phyloP scores from a whole-genome alignment of 2,113 vertebrate genomes.

The Dicerorhinus sumatrensis region DNA sequence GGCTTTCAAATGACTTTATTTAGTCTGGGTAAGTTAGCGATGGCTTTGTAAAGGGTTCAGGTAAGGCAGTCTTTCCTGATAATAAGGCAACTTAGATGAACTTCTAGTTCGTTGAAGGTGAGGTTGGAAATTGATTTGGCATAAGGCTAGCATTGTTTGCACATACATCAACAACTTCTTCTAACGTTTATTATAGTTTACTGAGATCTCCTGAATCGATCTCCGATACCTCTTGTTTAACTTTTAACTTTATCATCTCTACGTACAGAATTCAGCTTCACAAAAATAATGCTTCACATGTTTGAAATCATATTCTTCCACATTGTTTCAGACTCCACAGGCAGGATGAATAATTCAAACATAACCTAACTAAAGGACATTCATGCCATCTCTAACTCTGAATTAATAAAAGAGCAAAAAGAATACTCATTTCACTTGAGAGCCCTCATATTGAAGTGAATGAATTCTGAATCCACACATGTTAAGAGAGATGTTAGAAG shows the following conservation, averaged over 20 bases:
- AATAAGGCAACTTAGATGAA: neutral
- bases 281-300: neutral
- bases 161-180: neutral
- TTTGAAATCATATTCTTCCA: neutral
- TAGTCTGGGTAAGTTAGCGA: neutral
- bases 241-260: neutral
- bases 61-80: neutral
- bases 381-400: neutral
- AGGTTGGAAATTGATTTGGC: neutral
- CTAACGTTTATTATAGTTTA: neutral
- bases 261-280: neutral
- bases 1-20: neutral
- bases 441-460: neutral
- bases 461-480: neutral
- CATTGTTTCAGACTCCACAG: neutral
- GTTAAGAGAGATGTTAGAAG: neutral
- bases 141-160: neutral
- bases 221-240: neutral
- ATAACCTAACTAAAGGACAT: neutral
- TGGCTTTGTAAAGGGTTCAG: neutral
- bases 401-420: neutral
- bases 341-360: neutral
- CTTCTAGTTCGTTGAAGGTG: neutral
- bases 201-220: neutral
- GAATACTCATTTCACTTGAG: neutral